phyloP scores from a whole-genome alignment of 92 coral and sea anemone genomes.

The Porites lobata region DNA sequence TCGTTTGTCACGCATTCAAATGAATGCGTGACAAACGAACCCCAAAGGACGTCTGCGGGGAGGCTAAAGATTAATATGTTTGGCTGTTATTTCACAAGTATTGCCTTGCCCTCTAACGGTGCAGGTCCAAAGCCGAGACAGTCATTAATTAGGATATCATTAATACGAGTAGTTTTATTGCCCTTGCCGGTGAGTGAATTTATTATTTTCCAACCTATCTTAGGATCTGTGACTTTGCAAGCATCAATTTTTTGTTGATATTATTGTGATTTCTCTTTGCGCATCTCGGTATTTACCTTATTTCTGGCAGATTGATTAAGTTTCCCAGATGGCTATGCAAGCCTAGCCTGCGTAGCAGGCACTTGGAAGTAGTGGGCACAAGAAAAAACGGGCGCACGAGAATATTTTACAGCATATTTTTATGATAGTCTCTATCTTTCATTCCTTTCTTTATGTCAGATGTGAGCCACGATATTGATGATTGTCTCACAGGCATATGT shows the following conservation, averaged over 20 bases:
- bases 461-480: neutral
- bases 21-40: no score
- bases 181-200: neutral
- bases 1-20: no score
- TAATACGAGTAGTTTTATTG: neutral
- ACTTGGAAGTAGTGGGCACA: no score
- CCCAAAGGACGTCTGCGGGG: no score
- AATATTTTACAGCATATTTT: neutral
- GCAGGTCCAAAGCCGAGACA: no score
- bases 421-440: neutral
- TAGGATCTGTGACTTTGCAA: no score
- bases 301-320: conserved; percentile 45
- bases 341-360: neutral
- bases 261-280: conserved; percentile 47
- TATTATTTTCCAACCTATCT: neutral
- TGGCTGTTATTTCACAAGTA: no score
- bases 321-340: conserved; percentile 51
- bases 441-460: neutral
- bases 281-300: conserved; percentile 50
- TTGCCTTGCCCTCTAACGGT: no score
- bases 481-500: conserved; percentile 31
- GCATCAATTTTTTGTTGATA: no score
- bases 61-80: no score
- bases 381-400: no score
- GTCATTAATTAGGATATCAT: no score